Conservation (phyloP, 2,113 vertebrate genomes). For the Pomatorhinus ruficollis region DNA sequence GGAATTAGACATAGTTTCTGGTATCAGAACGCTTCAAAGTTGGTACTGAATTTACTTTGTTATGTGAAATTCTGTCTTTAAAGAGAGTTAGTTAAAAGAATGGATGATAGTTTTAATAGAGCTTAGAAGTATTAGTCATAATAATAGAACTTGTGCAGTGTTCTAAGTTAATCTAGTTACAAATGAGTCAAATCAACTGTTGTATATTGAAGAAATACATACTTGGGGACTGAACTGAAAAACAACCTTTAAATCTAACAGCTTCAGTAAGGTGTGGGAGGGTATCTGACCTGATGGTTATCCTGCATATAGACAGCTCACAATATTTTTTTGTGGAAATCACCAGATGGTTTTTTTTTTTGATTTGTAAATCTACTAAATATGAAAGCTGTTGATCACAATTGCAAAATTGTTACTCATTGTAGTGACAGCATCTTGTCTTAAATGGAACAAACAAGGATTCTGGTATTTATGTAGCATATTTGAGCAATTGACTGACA, state of each 20-base stretch:
- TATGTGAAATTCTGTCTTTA: neutral
- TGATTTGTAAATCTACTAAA: slow-evolving; percentile 16
- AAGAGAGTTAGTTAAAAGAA: neutral
- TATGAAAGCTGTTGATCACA: slow-evolving; percentile 27
- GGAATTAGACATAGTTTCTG: neutral
- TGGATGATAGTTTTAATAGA: neutral
- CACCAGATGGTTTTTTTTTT: slow-evolving; percentile 24
- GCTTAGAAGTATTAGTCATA: neutral
- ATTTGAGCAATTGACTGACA: neutral
- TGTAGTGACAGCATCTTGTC: neutral
- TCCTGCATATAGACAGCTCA: neutral
- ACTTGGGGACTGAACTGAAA: neutral
- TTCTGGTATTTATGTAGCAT: neutral
- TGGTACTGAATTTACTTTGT: neutral
- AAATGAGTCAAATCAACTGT: neutral
- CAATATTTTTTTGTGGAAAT: neutral
- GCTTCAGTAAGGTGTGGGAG: neutral
- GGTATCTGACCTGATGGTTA: neutral
- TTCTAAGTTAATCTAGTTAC: neutral
- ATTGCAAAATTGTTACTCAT: neutral
- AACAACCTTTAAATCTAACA: neutral
- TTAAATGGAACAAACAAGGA: neutral
- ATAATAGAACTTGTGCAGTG: neutral
- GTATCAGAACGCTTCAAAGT: neutral
- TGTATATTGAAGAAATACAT: neutral